Evolutionary conservation across 2,888 invertebrate genomes (phyloP), one percentile per base, ranked within the genome.

Genomic region (Campoplex nolae): DNA sequence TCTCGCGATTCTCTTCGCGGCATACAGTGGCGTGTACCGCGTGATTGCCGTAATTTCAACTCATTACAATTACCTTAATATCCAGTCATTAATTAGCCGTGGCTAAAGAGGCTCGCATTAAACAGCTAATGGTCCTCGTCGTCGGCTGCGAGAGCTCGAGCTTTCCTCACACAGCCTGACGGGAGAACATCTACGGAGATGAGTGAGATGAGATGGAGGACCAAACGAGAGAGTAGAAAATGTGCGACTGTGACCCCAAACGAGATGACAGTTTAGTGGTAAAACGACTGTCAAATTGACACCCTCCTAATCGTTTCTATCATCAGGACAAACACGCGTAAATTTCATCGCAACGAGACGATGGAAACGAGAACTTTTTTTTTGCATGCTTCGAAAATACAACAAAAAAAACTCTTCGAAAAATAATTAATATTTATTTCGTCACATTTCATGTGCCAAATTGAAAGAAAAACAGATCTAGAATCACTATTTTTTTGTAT

Each of bases 1-100:
- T 77, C 83, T 18, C 76, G 70, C 86, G 85, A 73, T 88, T 89
- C 88, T 75, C 79, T 85, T 77, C 77, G 78, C 76, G 48, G 77
- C 45, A 75, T 73, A 88, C 90, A 91, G 92, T 91, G 92, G 92
- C 89, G 90, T 77, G 62, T 90, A 92, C 92, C 92, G 92, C 91
- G 89, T 91, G 92, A 93, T 93, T 92, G 92, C 91, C 88, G 89
- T 91, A 92, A 92, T 92, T 94, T 92, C 91, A 90, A 91, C 92
- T 93, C 92, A 93, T 94, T 93, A 93, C 92, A 93, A 94, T 94
- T 94, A 93, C 91, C 91, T 91, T 94, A 94, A 94, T 94, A 92
- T 91, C 91, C 91, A 87, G 91, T 87, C 91, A 94, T 94, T 93
- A 94, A 94, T 94, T 94, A 94, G 90, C 90, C 88, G 70, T 89